Evolutionary conservation across 2,113 vertebrate species (phyloP).

Genomic region (Crotophaga sulcirostris): DNA sequence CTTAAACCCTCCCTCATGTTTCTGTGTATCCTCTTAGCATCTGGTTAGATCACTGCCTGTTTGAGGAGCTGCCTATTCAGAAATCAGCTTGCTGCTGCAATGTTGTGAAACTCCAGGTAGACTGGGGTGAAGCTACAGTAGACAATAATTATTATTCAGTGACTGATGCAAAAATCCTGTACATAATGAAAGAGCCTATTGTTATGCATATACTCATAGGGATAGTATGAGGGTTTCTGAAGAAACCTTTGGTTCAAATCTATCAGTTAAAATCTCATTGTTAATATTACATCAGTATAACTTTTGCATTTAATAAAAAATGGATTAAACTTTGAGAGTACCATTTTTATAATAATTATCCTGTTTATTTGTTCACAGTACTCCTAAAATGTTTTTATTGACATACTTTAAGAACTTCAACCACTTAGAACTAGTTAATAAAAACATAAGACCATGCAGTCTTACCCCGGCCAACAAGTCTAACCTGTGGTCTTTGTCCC

Average conservation of each 20-base stretch:
- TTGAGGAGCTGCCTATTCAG: constrained; percentile 22
- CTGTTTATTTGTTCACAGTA: background rate
- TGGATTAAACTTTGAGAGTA: background rate
- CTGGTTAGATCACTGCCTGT: constrained; percentile 40
- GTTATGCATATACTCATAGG: background rate
- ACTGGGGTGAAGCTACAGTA: background rate
- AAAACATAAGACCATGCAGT: background rate
- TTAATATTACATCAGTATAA: background rate
- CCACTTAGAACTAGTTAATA: background rate
- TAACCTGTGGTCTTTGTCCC: background rate
- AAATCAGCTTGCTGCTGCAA: constrained; percentile 15
- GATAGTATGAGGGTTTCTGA: background rate
- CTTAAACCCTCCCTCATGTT: constrained; percentile 56
- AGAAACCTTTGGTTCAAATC: constrained; percentile 23
- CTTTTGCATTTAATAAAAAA: background rate
- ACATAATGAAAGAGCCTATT: constrained; percentile 39
- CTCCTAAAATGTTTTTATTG: background rate
- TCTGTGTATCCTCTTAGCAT: constrained; percentile 62
- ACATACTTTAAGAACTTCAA: background rate
- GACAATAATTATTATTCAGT: constrained; percentile 41
- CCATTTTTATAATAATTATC: background rate
- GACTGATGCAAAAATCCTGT: constrained; percentile 12
- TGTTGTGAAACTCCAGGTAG: constrained; percentile 16
- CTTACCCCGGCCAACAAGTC: background rate
- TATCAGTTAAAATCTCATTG: constrained; percentile 3